Base-by-base conservation (phyloP, 2,113 vertebrate species). In the Ploceus nigricollis region DNA sequence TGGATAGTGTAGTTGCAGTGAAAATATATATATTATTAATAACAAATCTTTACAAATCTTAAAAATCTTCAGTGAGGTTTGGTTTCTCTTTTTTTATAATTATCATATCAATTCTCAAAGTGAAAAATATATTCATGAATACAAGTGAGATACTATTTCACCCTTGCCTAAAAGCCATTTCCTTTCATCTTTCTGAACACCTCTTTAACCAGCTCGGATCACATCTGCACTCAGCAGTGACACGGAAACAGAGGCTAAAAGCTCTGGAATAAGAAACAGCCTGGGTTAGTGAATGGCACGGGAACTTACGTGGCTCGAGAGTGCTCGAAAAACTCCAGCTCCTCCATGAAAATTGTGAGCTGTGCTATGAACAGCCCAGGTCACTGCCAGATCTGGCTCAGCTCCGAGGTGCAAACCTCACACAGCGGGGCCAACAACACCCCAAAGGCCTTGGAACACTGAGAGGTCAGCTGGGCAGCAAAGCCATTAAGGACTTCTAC, bases 231-330 rank as follows among this genome's bases (percentile, higher is more conserved):
- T 87, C 82, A 60, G 51, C 89, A 92, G 76, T 83, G 90, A 80
- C 82, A 89, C 7, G 19, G 71, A 86, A 96, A 75, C 39, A 73
- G 68, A 66, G 82, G 72, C 56, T 96, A 89, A 96, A 95, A 95
- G 76, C 89, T 73, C 56, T 90, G 80, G 39, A 80, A 30, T 37
- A 70, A 70, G 70, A 73, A 90, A 33, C 22, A 58, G 13, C 54
- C 47, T 37, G 27, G 56, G 10, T 54, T 58, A 86, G 33, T 15
- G 31, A 89, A 63, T 35, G 31, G 35, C 3, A 1, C 5, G 14
- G 56, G 57, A 63, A 63, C 15, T 22, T 8, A 0, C 5, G 2
- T 0, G 12, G 31, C 45, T 57, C 47, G 50, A 88, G 54, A 90
- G 68, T 20, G 64, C 64, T 90, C 3, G 0, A 44, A 57, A 70